A percentile compares a stretch with the other conserved stretches of the same genome.
phyloP scores from a whole-genome alignment of 2,888 invertebrate species.

The Aricia artaxerxes region DNA sequence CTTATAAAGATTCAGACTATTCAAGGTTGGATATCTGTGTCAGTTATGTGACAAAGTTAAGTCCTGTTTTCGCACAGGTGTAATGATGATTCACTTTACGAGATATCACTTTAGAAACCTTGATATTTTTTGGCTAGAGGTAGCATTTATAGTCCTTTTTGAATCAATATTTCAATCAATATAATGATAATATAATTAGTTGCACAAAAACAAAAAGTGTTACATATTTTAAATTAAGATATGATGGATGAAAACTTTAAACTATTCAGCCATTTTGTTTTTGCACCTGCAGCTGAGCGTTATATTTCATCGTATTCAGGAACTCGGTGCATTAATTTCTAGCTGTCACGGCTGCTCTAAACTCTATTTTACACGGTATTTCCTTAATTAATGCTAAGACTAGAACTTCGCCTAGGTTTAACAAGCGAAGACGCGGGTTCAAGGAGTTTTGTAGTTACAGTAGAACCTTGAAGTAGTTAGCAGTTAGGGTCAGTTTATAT shows the following conservation, averaged over 20 bases:
- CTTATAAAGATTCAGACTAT: too few relatives aligned
- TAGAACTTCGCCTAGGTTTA: neutral
- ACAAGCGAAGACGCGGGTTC: neutral
- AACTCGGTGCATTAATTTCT: slow-evolving; percentile 4
- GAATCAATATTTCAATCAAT: too few relatives aligned
- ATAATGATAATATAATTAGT: too few relatives aligned
- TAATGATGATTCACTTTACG: too few relatives aligned
- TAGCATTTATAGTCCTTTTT: too few relatives aligned
- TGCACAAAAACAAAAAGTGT: too few relatives aligned
- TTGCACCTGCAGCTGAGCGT: slow-evolving; percentile 11
- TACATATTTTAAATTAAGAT: neutral
- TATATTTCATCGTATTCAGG: slow-evolving; percentile 3
- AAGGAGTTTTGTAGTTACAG: neutral
- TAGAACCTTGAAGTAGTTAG: neutral
- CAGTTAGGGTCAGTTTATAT: neutral
- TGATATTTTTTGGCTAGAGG: too few relatives aligned
- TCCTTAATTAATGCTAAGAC: neutral
- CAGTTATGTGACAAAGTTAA: too few relatives aligned
- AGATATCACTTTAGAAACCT: too few relatives aligned
- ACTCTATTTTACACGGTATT: slow-evolving; percentile 1
- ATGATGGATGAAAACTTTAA: neutral
- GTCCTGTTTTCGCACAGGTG: too few relatives aligned
- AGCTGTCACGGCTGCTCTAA: neutral
- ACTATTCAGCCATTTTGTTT: slow-evolving; percentile 3
- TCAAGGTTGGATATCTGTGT: too few relatives aligned